Percentiles rank a stretch among this genome's conserved stretches.
These are phyloP conservation scores for Cyphomyrmex costatus DNA, from an alignment of 1,140 invertebrate species.

Conservation along the genomic window DNA sequence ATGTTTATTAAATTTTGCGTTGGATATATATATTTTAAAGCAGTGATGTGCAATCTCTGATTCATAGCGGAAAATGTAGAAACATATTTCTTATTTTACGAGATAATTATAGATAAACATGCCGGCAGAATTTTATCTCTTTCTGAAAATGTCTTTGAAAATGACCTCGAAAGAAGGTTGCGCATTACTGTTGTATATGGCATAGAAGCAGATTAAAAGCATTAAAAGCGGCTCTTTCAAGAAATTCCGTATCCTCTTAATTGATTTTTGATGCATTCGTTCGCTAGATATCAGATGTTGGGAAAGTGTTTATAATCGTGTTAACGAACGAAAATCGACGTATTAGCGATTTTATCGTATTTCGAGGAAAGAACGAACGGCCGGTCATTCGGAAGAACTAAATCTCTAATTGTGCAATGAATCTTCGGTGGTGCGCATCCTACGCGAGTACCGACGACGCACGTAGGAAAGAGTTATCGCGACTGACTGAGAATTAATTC, in stretches of 20 bases:
- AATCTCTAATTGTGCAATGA: constrained; percentile 58
- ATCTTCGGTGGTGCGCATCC: constrained; percentile 31
- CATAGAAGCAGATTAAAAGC: no score
- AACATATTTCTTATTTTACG: no score
- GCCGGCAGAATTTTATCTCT: no score
- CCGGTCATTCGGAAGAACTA: constrained; percentile 28
- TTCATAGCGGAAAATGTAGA: no score
- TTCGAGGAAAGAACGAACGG: constrained; percentile 3
- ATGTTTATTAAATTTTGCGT: no score
- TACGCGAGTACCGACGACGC: neutral
- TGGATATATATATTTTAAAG: no score
- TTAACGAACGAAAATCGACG: constrained; percentile 1
- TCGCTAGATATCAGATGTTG: neutral
- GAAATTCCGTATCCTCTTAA: neutral
- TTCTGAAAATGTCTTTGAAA: no score
- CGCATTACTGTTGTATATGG: no score
- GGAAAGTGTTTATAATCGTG: neutral
- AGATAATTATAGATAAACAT: no score
- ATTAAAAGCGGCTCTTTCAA: neutral
- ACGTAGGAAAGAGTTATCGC: constrained; percentile 60
- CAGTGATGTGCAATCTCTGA: no score
- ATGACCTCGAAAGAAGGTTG: no score
- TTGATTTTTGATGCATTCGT: neutral
- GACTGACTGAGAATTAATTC: constrained; percentile 49
- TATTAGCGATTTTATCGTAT: constrained; percentile 13